These are phyloP conservation scores for Listronotus bonariensis DNA, from an alignment of 1,140 invertebrate genomes.

Conservation along the genomic window DNA sequence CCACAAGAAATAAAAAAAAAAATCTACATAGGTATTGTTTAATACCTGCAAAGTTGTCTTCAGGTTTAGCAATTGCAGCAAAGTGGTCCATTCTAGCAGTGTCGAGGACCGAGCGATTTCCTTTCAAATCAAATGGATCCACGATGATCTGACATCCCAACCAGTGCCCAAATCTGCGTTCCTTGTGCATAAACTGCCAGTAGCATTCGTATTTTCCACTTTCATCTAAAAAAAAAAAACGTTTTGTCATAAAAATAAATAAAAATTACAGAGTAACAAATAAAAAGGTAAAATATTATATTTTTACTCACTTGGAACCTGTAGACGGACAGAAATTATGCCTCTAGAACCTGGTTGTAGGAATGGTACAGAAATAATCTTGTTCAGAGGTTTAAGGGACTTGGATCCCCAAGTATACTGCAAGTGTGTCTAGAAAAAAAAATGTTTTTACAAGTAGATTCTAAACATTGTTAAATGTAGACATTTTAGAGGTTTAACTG, in stretches of 20 bases:
- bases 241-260: background rate
- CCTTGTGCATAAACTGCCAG: slow-evolving; percentile 54
- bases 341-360: slow-evolving; percentile 52
- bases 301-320: slow-evolving; percentile 50
- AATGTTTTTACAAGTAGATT: no score
- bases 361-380: slow-evolving; percentile 46
- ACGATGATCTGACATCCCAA: slow-evolving; percentile 44
- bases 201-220: slow-evolving; percentile 54
- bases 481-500: no score
- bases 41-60: no score
- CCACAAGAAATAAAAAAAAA: no score
- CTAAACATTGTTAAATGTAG: no score
- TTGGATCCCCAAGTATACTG: slow-evolving; percentile 52
- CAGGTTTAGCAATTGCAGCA: background rate
- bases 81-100: background rate
- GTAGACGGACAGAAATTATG: slow-evolving; percentile 45
- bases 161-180: slow-evolving; percentile 53
- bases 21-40: no score
- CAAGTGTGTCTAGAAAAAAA: slow-evolving; percentile 49
- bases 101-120: slow-evolving; percentile 30
- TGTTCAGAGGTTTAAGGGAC: slow-evolving; percentile 43
- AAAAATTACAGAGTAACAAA: no score
- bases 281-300: no score
- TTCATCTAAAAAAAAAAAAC: slow-evolving; percentile 42
- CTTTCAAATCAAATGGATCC: slow-evolving; percentile 35